These are phyloP conservation scores for Telenomus remus DNA, from an alignment of 1,140 invertebrate species.

Conservation along the genomic window DNA sequence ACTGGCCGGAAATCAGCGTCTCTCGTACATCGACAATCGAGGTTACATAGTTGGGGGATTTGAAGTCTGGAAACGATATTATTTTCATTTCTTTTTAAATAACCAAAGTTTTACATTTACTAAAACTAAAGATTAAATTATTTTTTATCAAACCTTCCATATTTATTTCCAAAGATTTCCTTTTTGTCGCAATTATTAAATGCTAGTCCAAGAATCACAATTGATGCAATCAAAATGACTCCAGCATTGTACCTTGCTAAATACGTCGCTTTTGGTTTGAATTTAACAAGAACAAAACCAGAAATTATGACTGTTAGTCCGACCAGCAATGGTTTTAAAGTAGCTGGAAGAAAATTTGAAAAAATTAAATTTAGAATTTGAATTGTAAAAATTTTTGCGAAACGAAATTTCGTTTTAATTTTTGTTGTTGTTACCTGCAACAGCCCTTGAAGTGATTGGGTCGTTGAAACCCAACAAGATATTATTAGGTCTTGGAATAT, in stretches of 20 bases:
- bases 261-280: conserved; percentile 75
- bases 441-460: conserved; percentile 75
- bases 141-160: conserved; percentile 62
- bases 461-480: conserved; percentile 75
- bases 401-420: background rate
- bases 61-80: conserved; percentile 56
- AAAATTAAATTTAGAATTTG: no score
- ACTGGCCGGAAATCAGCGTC: conserved; percentile 80
- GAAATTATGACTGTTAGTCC: conserved; percentile 78
- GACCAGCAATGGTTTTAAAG: conserved; percentile 79
- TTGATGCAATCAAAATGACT: conserved; percentile 71
- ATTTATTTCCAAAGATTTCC: conserved; percentile 69
- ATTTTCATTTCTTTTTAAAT: no score
- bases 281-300: conserved; percentile 79
- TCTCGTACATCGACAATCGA: conserved; percentile 78
- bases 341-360: conserved; percentile 47
- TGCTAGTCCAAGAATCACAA: conserved; percentile 77
- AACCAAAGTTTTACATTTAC: no score
- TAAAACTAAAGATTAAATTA: no score
- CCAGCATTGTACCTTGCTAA: conserved; percentile 78
- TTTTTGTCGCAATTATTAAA: conserved; percentile 79
- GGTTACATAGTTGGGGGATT: conserved; percentile 77
- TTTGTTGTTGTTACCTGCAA: conserved; percentile 67
- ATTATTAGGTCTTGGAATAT: conserved; percentile 76
- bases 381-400: background rate